Percentiles rank a stretch among this genome's conserved stretches.
phyloP scores from a whole-genome alignment of 2,797 vertebrate species.

The Sebastes cheni region DNA sequence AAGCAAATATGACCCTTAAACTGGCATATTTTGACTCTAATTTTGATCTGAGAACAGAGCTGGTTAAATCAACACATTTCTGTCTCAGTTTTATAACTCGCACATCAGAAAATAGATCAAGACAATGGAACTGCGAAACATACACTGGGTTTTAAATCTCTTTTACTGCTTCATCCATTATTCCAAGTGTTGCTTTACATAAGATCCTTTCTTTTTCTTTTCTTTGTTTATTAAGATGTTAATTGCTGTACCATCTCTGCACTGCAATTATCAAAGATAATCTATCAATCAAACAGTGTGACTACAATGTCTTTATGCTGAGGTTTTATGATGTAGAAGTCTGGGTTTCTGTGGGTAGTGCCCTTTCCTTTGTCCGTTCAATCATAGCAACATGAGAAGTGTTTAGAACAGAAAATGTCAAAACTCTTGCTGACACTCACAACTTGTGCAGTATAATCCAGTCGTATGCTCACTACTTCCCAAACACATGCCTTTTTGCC shows the following conservation, averaged over 20 bases:
- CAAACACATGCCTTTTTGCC: background rate
- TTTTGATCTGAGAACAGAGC: background rate
- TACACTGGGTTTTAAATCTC: background rate
- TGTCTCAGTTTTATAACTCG: background rate
- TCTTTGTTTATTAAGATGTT: constrained; percentile 3
- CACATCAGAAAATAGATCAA: constrained; percentile 3
- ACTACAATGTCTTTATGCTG: background rate
- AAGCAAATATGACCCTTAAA: constrained; percentile 23
- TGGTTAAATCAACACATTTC: background rate
- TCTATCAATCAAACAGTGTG: constrained; percentile 12
- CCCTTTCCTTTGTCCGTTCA: background rate
- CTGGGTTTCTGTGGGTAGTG: background rate
- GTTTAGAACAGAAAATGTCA: background rate
- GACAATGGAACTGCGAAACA: background rate
- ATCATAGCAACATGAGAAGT: background rate
- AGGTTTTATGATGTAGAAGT: background rate
- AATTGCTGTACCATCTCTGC: background rate
- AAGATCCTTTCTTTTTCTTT: background rate
- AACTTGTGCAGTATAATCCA: background rate
- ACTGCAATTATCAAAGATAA: constrained; percentile 13
- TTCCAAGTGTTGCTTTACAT: background rate
- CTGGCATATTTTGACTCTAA: background rate
- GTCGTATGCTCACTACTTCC: background rate
- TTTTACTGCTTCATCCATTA: background rate
- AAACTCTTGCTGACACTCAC: background rate